phyloP scores from a whole-genome alignment of 53 echinoderm and acorn worm genomes.

The Patiria pectinifera region DNA sequence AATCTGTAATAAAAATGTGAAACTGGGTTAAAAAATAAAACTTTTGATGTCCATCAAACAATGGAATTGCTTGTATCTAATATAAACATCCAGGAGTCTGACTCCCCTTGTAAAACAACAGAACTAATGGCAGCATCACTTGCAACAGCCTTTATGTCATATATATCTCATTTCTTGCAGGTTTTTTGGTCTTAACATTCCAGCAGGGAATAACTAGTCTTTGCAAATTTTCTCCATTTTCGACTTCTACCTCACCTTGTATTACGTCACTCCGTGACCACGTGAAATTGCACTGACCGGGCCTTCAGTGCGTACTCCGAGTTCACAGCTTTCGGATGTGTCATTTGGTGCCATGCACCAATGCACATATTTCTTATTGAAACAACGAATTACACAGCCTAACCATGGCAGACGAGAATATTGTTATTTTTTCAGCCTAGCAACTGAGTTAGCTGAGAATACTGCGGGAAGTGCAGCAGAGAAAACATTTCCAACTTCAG shows the following conservation, averaged over 20 bases:
- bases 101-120: too few species aligned
- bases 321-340: constrained; percentile 1
- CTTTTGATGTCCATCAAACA: too few species aligned
- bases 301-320: background rate
- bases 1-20: too few species aligned
- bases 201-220: too few species aligned
- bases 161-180: too few species aligned
- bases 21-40: too few species aligned
- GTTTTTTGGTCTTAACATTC: too few species aligned
- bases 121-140: too few species aligned
- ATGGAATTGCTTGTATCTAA: too few species aligned
- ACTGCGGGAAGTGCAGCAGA: background rate
- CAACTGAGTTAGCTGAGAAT: background rate
- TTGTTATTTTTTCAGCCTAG: background rate
- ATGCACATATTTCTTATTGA: constrained; percentile 4
- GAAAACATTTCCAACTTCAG: background rate
- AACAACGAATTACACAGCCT: background rate
- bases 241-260: background rate
- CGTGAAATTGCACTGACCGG: background rate
- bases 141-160: too few species aligned
- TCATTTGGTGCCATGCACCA: constrained; percentile 21
- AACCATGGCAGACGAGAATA: background rate
- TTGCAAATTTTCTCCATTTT: too few species aligned
- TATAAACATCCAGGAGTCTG: too few species aligned
- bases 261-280: constrained; percentile 5